Conservation (phyloP, 2,888 invertebrate species). For the Colletes collaris region DNA sequence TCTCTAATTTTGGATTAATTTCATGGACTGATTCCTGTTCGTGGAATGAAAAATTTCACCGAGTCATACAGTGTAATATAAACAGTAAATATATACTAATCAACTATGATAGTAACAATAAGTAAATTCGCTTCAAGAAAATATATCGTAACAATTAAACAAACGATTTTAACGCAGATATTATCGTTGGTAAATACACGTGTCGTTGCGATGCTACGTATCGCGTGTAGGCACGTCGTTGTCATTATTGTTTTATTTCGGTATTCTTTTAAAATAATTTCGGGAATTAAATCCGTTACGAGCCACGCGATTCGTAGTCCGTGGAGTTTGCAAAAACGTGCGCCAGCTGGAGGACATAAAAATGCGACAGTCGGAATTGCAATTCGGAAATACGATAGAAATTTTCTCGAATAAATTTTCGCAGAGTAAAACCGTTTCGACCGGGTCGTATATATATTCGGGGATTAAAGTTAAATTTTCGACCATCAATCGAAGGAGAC, state of each 20-base stretch:
- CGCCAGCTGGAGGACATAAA: background rate
- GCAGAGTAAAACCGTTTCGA: background rate
- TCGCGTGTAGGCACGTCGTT: too few relatives aligned
- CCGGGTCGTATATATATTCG: background rate
- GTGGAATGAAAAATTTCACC: too few relatives aligned
- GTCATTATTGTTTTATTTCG: background rate
- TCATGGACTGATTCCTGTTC: too few relatives aligned
- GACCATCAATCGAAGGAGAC: constrained; percentile 10
- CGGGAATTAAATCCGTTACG: constrained; percentile 2
- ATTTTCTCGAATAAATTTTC: background rate
- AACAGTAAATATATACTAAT: too few relatives aligned
- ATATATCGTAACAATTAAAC: too few relatives aligned
- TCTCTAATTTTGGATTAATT: too few relatives aligned
- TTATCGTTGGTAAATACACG: too few relatives aligned
- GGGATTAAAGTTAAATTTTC: constrained; percentile 23
- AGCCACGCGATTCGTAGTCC: background rate
- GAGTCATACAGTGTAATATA: too few relatives aligned
- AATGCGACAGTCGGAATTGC: background rate
- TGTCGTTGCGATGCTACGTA: too few relatives aligned
- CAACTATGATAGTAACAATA: too few relatives aligned
- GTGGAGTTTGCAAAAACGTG: constrained; percentile 3
- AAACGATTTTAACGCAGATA: too few relatives aligned
- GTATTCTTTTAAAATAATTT: constrained; percentile 25
- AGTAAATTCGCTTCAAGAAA: too few relatives aligned
- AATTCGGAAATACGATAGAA: constrained; percentile 15